Evolutionary conservation across 2,113 vertebrate genomes (phyloP).

Genomic region (Meleagris gallopavo): DNA sequence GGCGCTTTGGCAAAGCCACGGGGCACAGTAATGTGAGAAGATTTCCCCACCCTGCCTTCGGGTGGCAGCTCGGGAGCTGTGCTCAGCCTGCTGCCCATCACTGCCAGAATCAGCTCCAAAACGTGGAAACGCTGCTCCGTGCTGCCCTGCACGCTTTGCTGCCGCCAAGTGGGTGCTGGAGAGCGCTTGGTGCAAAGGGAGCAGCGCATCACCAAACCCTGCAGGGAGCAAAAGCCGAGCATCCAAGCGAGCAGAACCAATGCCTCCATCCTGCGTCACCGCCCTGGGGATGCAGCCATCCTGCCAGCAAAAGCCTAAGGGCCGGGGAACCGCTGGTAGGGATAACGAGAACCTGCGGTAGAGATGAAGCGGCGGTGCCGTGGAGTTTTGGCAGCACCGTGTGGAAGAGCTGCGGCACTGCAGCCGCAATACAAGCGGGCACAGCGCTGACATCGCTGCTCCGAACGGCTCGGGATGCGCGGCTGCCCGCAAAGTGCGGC

Average conservation of each 20-base stretch:
- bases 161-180: not conserved
- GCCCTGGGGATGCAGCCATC: not conserved
- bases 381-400: conserved; percentile 60
- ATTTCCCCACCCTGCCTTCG: not conserved
- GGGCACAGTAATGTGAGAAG: rapidly evolving
- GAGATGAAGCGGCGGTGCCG: rapidly evolving
- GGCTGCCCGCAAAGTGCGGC: not conserved
- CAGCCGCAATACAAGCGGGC: not conserved
- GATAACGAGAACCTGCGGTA: rapidly evolving
- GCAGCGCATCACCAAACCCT: not conserved
- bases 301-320: rapidly evolving
- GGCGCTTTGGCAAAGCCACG: not conserved
- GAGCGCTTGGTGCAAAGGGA: not conserved
- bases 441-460: not conserved
- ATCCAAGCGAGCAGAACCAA: not conserved
- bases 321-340: not conserved
- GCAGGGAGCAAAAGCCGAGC: not conserved
- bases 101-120: not conserved
- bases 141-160: not conserved
- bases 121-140: rapidly evolving
- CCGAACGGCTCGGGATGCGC: not conserved
- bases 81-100: rapidly evolving
- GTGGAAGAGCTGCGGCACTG: conserved; percentile 36
- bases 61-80: rapidly evolving
- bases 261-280: not conserved